phyloP scores from a whole-genome alignment of 2,113 vertebrate genomes.

The Cranoglanis bouderius region DNA sequence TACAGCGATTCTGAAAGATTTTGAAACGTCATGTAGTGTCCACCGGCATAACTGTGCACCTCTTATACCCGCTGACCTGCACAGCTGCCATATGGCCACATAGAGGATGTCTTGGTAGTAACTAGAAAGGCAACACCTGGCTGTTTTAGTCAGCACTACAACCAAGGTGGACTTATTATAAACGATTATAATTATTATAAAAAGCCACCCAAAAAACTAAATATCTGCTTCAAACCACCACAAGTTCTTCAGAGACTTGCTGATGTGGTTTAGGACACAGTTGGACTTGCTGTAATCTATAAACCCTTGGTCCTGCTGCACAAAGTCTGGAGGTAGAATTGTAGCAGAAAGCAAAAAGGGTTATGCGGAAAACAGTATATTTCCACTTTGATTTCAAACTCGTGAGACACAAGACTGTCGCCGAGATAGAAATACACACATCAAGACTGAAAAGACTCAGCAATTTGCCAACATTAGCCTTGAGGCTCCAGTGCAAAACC shows the following conservation, averaged over 20 bases:
- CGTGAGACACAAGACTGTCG: too few relatives aligned
- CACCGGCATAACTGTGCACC: too few relatives aligned
- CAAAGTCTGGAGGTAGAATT: neutral
- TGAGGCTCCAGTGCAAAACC: neutral
- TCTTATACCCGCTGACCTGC: too few relatives aligned
- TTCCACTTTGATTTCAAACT: neutral
- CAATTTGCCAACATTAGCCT: neutral
- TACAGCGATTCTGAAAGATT: too few relatives aligned
- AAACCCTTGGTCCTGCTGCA: neutral
- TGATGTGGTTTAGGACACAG: neutral
- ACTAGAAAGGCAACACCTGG: neutral
- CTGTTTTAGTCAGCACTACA: too few relatives aligned
- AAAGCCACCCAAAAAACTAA: neutral
- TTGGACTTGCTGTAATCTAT: neutral
- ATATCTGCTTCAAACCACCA: neutral
- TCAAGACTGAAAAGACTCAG: neutral
- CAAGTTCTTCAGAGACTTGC: neutral
- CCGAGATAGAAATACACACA: neutral
- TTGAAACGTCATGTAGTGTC: too few relatives aligned
- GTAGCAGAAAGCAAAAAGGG: neutral
- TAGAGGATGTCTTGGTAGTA: neutral
- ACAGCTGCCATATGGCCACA: neutral
- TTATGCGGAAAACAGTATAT: neutral
- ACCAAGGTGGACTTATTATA: too few relatives aligned
- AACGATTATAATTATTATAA: neutral